Base-by-base conservation (phyloP, 2,888 invertebrate genomes). In the Tyria jacobaeae region DNA sequence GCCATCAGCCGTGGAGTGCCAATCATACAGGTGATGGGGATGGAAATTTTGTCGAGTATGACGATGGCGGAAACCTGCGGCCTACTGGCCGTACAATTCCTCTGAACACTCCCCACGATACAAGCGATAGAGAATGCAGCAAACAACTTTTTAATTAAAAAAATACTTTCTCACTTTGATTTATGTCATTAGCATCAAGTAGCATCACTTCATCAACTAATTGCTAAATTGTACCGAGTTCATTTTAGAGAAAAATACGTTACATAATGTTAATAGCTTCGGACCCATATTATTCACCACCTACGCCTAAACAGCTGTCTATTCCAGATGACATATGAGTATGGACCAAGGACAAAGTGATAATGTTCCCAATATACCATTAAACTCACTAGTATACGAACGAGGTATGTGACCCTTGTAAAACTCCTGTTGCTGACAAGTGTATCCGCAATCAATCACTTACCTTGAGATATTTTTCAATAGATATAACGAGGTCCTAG, bases 371-470 rank as follows among this genome's bases (percentile, higher is more conserved):
- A 55, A 60, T 49, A 50, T 49, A 60, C 35, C 50, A 55, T 55
- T 60, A 55, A 51, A 55, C 60, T 60, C 9, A 21, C 57, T 24
- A 47, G 56, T 51, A 54, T 56, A 57, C 21, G 56, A 35, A 51
- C 54, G n/a, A 60, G 60, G 52, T 73, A 50, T 56, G 66, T 49
- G 49, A 66, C 57, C 57, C 63, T 66, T 68, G 67, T 70, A 71
- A 75, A 75, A 72, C 71, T 67, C 41, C 37, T 62, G 63, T 63
- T 55, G 31, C 48, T 59, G 80, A 75, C 77, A 80, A 70, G 68
- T 77, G 75, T 76, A 70, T 75, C 75, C 74, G 71, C 73, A 69
- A 81, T 81, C 75, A 79, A 79, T 82, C 76, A 73, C 72, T 55
- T 60, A 65, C 44, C 59, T 41, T 57, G 47, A 49, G 31, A 57